phyloP scores from a whole-genome alignment of 2,888 invertebrate species.

The Lasiommata megera region DNA sequence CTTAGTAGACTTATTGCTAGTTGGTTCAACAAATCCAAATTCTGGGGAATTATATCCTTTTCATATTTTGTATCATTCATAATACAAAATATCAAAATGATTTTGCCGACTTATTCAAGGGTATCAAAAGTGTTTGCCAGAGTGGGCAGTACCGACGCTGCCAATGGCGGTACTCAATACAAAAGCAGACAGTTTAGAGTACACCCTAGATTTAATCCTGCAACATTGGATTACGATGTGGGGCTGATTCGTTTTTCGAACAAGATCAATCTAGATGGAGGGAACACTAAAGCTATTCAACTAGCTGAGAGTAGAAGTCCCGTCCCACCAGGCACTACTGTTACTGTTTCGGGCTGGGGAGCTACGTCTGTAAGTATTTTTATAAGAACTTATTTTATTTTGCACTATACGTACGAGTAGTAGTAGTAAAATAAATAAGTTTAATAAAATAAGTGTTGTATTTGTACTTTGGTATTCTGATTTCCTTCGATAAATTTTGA shows the following conservation, averaged over 20 bases:
- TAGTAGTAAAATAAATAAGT: too few species aligned
- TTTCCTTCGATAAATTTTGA: too few species aligned
- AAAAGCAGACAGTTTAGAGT: conserved; percentile 42
- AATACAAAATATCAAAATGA: too few species aligned
- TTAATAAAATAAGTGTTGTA: too few species aligned
- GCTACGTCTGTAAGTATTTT: conserved; percentile 52
- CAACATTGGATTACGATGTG: conserved; percentile 66
- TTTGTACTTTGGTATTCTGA: too few species aligned
- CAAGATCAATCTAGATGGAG: conserved; percentile 53
- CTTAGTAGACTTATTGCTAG: too few species aligned
- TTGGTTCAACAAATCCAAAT: too few species aligned
- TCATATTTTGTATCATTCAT: too few species aligned
- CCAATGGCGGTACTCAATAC: conserved; percentile 64
- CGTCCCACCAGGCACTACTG: conserved; percentile 43
- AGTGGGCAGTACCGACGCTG: conserved; percentile 58
- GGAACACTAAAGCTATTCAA: conserved; percentile 41
- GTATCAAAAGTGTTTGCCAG: conserved; percentile 49
- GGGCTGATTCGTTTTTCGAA: conserved; percentile 54
- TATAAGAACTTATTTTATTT: too few species aligned
- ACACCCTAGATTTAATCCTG: conserved; percentile 63
- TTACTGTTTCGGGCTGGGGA: conserved; percentile 67
- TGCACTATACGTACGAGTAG: too few species aligned
- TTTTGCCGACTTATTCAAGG: conserved; percentile 40
- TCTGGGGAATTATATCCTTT: too few species aligned
- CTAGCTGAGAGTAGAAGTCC: conserved; percentile 39